A percentile compares a stretch with the other conserved stretches of the same genome.
Conservation (phyloP, 2,888 invertebrate genomes). For the Orchesella flavescens region DNA sequence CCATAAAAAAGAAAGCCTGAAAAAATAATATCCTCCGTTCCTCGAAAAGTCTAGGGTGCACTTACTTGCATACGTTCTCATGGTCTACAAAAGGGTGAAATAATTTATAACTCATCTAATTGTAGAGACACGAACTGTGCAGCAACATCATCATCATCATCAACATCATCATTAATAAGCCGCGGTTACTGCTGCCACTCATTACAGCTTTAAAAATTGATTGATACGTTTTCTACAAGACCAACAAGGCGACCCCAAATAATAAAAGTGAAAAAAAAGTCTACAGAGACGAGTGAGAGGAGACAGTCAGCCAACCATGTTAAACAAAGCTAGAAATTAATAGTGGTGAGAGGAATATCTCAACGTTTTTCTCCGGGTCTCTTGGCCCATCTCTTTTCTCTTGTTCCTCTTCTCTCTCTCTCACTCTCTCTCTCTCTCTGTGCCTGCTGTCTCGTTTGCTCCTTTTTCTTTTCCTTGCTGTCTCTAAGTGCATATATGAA, state of each 20-base stretch:
- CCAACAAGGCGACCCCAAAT: neutral
- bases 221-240: neutral
- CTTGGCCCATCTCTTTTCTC: conserved; percentile 54
- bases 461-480: conserved; percentile 60
- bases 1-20: conserved; percentile 48
- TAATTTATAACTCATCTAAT: conserved; percentile 43
- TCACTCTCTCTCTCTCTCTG: conserved; percentile 34
- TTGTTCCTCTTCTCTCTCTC: conserved; percentile 29
- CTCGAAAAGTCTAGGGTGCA: conserved; percentile 17
- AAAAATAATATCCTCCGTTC: conserved; percentile 16
- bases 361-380: conserved; percentile 59
- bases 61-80: neutral
- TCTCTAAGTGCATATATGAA: conserved; percentile 61
- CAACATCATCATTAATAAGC: neutral
- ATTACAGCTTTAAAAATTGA: neutral
- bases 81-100: neutral
- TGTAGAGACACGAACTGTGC: conserved; percentile 8
- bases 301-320: conserved; percentile 19
- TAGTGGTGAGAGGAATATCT: conserved; percentile 46
- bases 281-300: conserved; percentile 9
- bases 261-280: neutral
- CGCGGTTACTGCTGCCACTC: neutral
- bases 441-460: conserved; percentile 58
- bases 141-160: neutral
- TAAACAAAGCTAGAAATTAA: conserved; percentile 44